Percentiles rank a stretch among this genome's conserved stretches.
phyloP scores from a whole-genome alignment of 2,797 vertebrate genomes.

The Schizothorax lantsangensis region DNA sequence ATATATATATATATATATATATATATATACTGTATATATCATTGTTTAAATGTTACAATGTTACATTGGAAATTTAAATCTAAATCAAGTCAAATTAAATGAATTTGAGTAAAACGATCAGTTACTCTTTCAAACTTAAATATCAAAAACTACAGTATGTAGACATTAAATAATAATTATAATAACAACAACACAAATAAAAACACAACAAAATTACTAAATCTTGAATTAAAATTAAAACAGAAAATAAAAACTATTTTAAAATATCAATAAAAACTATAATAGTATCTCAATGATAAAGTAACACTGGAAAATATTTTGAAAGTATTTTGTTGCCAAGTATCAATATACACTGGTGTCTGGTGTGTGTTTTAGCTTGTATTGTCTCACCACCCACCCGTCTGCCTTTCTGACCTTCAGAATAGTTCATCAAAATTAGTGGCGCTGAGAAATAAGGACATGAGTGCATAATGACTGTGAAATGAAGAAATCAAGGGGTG shows the following conservation, averaged over 20 bases:
- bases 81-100: neutral
- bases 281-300: neutral
- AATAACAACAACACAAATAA: neutral
- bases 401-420: slow-evolving; percentile 90
- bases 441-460: slow-evolving; percentile 93
- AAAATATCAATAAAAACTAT: neutral
- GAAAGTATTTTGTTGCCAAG: neutral
- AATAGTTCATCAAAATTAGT: slow-evolving; percentile 99
- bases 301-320: neutral
- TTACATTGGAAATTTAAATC: neutral
- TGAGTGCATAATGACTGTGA: slow-evolving; percentile 99
- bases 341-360: neutral
- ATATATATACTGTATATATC: too few species aligned
- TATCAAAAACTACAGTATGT: neutral
- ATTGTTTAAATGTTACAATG: too few species aligned
- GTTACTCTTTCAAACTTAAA: neutral
- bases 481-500: slow-evolving; percentile 92
- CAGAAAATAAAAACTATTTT: neutral
- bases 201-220: too few species aligned
- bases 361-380: neutral
- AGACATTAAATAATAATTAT: neutral
- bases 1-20: too few species aligned
- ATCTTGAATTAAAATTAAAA: too few species aligned
- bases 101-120: neutral
- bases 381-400: slow-evolving; percentile 32